Base-by-base conservation (phyloP, 2,113 vertebrate genomes). In the Emydocephalus ijimae region DNA sequence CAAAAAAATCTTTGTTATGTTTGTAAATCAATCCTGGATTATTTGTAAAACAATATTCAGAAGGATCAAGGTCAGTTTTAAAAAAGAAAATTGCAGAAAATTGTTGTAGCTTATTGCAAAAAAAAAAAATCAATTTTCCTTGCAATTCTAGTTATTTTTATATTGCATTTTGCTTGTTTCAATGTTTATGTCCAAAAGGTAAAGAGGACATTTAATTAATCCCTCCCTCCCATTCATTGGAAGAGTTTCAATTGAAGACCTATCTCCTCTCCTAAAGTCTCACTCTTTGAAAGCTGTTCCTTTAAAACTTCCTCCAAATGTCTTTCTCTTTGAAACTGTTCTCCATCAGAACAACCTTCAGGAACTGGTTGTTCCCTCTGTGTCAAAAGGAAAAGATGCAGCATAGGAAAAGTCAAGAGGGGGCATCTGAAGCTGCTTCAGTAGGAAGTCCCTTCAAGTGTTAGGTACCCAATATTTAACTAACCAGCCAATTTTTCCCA, bases 21-120 rank as follows among this genome's bases (percentile, higher is more conserved):
- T 92, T 93, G 92, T 11, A 92, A 15, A 54, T 87, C 26, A 94
- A 90, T 1, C 64, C 85, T 74, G 89, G 87, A n/a, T 11, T 85
- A 90, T 90, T 29, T 48, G 24, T 59, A 45, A 59, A 85, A 57
- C 29, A 86, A 86, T 86, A 20, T 92, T 24, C 54, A 85, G 39
- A 12, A 59, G 6, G 26, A 11, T n/a, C 94, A 91, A 29, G 91
- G 26, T 81, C 24, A 56, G 23, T 92, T 8, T 85, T 50, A 48
- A 48, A 48, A 48, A 48, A 48, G 48, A 48, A 48, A 48, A 48
- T 48, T 48, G 34, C 34, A 43, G 74, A 81, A 81, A 81, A 81
- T 81, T 43, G 34, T 39, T 43, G 34, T 21, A 0, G 34, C 69
- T 39, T 39, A 20, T 39, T 39, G 34, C 8, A 29, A 81, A 81